A percentile compares a stretch with the other conserved stretches of the same genome.
Conservation (phyloP, 2,888 invertebrate genomes). For the Campoletis raptor region DNA sequence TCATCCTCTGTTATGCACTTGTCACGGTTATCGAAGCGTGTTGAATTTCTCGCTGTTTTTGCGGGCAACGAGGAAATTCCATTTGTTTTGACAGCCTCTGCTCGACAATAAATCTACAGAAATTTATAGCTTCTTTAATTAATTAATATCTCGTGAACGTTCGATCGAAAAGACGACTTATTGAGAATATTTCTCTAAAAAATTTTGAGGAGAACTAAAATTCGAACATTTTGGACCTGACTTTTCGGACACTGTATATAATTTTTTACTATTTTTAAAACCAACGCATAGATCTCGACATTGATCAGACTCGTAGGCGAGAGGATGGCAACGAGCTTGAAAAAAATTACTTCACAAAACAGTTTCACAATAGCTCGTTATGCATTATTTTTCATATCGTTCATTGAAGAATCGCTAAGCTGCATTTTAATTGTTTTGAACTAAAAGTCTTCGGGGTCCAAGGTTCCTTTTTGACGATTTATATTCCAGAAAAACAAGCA, state of each 20-base stretch:
- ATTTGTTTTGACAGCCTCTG: constrained; percentile 22
- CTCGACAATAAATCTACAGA: background rate
- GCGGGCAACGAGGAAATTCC: constrained; percentile 1
- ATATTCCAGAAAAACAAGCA: background rate
- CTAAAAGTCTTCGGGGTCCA: too few species aligned
- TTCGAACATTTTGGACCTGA: background rate
- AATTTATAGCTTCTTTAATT: background rate
- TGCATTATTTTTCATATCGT: background rate
- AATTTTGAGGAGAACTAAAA: background rate
- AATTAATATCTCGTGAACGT: background rate
- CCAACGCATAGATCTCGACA: background rate
- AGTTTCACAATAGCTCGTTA: background rate
- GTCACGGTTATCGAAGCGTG: constrained; percentile 57
- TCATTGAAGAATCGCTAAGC: background rate
- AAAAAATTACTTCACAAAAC: background rate
- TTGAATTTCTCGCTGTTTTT: constrained; percentile 41
- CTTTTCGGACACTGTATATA: background rate
- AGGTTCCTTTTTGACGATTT: too few species aligned
- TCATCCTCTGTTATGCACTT: constrained; percentile 33
- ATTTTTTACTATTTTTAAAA: background rate
- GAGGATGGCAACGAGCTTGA: background rate
- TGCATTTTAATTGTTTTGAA: background rate
- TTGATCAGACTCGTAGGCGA: background rate
- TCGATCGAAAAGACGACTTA: background rate
- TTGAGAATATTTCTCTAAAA: background rate